Conservation (phyloP, 2,888 invertebrate species). For the Aphodius sticticus region DNA sequence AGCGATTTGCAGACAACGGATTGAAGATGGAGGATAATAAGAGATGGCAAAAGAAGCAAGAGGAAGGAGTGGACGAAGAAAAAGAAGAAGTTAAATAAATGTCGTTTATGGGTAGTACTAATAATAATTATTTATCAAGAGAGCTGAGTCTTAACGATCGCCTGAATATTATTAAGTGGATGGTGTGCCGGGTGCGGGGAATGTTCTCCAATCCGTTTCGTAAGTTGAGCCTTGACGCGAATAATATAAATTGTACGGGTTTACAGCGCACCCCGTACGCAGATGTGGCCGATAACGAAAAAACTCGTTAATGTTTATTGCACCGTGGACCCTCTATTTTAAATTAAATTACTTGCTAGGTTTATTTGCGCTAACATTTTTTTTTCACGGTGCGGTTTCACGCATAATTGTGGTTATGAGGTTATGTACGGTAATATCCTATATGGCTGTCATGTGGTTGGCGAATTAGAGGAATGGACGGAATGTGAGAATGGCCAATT, state of each 20-base stretch:
- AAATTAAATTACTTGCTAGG: slow-evolving; percentile 29
- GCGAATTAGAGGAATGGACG: no score
- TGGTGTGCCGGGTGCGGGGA: no score
- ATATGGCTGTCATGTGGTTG: neutral
- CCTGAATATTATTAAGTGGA: slow-evolving; percentile 27
- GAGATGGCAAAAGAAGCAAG: no score
- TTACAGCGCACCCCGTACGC: neutral
- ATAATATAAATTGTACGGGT: slow-evolving; percentile 29
- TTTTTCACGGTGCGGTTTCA: neutral
- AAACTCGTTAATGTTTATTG: slow-evolving; percentile 31
- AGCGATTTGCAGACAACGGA: neutral
- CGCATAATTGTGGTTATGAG: neutral
- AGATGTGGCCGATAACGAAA: slow-evolving; percentile 25
- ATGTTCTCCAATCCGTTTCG: slow-evolving; percentile 5
- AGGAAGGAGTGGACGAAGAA: neutral
- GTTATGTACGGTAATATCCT: neutral
- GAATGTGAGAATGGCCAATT: no score
- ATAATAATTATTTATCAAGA: slow-evolving; percentile 29
- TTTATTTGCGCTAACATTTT: neutral
- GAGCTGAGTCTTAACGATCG: slow-evolving; percentile 16
- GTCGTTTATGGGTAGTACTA: neutral
- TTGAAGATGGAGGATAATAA: no score
- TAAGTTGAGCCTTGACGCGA: slow-evolving; percentile 17
- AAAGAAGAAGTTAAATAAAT: neutral
- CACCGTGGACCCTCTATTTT: slow-evolving; percentile 26